phyloP scores from a whole-genome alignment of 2,113 vertebrate species.

The Lynx canadensis region DNA sequence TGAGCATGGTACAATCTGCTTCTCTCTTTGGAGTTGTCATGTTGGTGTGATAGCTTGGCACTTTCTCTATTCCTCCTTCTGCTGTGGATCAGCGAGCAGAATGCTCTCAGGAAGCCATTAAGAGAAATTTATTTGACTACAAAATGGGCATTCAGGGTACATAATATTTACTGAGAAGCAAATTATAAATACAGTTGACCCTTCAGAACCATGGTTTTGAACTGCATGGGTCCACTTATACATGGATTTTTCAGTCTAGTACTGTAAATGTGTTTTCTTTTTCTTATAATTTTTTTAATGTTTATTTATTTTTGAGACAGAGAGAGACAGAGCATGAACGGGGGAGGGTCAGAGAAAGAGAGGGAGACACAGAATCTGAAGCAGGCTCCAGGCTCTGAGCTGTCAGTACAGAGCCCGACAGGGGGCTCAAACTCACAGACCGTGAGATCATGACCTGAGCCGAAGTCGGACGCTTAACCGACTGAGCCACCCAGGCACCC shows the following conservation, averaged over 20 bases:
- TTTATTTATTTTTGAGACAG: too few species aligned
- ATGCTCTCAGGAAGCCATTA: slow-evolving; percentile 52
- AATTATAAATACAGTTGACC: neutral
- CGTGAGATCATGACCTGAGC: too few species aligned
- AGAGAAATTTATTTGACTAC: slow-evolving; percentile 42
- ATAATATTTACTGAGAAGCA: neutral
- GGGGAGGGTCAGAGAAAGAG: too few species aligned
- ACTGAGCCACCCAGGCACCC: too few species aligned
- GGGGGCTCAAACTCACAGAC: too few species aligned
- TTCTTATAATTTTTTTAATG: neutral
- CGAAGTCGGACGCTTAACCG: too few species aligned
- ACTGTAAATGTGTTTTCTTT: neutral
- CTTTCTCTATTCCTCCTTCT: neutral
- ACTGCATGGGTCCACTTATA: neutral
- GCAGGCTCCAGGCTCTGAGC: too few species aligned
- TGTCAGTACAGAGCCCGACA: too few species aligned
- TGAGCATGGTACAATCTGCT: neutral
- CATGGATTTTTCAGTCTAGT: neutral
- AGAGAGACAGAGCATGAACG: too few species aligned
- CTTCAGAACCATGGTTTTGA: neutral
- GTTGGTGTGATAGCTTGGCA: too few species aligned
- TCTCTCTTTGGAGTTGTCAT: neutral
- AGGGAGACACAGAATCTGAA: too few species aligned
- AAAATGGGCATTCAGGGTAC: neutral
- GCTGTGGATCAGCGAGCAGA: neutral